A percentile compares a stretch with the other conserved stretches of the same genome.
Evolutionary conservation across 2,888 invertebrate genomes (phyloP).

Genomic region (Sclerodermus sp.): DNA sequence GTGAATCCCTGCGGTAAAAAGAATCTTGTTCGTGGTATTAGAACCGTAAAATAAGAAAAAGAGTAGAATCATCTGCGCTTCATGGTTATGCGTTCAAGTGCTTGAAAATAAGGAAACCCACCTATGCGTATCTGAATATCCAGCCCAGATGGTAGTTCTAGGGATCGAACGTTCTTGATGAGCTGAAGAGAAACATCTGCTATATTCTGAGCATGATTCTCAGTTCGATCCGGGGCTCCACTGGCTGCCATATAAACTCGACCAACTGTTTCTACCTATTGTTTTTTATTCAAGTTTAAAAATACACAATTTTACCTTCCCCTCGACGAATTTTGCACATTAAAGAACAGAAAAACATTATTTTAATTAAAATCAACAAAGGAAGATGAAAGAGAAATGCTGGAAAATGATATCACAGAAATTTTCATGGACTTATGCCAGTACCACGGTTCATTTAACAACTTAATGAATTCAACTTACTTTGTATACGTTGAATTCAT

Average conservation of each 20-base stretch:
- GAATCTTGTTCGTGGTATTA: not conserved
- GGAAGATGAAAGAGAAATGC: not conserved
- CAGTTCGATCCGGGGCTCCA: conserved; percentile 79
- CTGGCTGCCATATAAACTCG: conserved; percentile 90
- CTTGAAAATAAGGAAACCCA: conserved; percentile 35
- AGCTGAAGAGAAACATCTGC: conserved; percentile 79
- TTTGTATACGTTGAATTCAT: conserved; percentile 85
- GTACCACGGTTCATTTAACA: too few relatives aligned
- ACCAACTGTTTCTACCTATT: conserved; percentile 92
- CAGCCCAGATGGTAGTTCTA: conserved; percentile 65
- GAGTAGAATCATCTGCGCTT: not conserved
- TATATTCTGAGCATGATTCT: conserved; percentile 75
- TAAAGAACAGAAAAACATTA: not conserved
- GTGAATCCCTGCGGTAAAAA: conserved; percentile 67
- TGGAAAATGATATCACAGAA: not conserved
- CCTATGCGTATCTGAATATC: conserved; percentile 69
- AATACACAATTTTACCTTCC: too few relatives aligned
- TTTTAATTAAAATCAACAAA: not conserved
- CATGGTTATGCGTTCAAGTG: not conserved
- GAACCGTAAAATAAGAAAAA: not conserved
- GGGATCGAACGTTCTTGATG: conserved; percentile 68
- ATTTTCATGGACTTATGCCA: too few relatives aligned
- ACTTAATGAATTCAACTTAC: conserved; percentile 56
- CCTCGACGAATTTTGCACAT: too few relatives aligned
- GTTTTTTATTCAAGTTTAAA: too few relatives aligned